Evolutionary conservation across 1,140 invertebrate genomes (phyloP), one percentile per base, ranked within the genome.

Genomic region (Drosophila pallidifrons): DNA sequence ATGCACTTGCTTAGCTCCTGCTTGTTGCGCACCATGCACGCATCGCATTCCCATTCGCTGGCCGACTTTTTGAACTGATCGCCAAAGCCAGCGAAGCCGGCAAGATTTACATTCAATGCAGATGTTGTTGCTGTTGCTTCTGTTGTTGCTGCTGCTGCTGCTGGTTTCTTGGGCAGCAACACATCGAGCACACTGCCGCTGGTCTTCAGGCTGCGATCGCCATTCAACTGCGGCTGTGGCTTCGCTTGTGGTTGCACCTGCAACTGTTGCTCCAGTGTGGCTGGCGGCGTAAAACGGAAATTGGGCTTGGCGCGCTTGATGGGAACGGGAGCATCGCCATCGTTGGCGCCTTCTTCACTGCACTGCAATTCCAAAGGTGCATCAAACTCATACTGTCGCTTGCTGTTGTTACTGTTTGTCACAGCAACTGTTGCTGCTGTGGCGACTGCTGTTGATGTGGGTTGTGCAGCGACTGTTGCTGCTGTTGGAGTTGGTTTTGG

Each of bases 11-110:
- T 80, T 45, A 86, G 92, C 38, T 94, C 92, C 8, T 79, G 79
- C n/a, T 94, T 94, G 87, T 96, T 96, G 67, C 93, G 92, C 7
- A 96, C 83, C 92, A 95, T 94, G 86, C 96, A 97, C 15, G 92
- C 92, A 4, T 94, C 91, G 90, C 96, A 96, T 74, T 96, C 94
- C 96, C 96, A 96, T 70, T 93, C 93, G 7, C 57, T 55, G 8
- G 93, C 75, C 8, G 93, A 68, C 28, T 78, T 91, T 79, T 94
- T 95, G 73, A 95, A 95, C 51, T 94, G 87, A 52, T 93, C 88
- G 2, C 94, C 94, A 79, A 95, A 94, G 15, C 75, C 81, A 43
- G 7, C 10, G 8, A n/a, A 16, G 47, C 25, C 38, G 10, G 46
- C 15, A 20, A 61, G 3, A 25, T 25, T 49, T 30, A 47, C 7